Evolutionary conservation across 2,888 invertebrate species (phyloP).

Genomic region (Caenorhabditis wallacei): DNA sequence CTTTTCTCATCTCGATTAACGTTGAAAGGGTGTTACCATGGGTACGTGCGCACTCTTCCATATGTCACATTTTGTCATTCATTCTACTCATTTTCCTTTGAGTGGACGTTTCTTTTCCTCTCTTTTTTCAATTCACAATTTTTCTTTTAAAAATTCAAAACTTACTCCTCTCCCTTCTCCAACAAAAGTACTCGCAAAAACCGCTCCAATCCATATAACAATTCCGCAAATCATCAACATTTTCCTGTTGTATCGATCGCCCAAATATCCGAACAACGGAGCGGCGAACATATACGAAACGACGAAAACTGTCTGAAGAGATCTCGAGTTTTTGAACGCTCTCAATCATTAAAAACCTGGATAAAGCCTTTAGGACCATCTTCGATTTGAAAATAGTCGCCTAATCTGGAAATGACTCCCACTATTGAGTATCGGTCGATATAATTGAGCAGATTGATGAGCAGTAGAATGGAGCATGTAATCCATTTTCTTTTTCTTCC

Average conservation of each 20-base stretch:
- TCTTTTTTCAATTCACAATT: background rate
- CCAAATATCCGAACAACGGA: constrained; percentile 96
- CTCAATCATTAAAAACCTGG: constrained; percentile 81
- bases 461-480: constrained; percentile 62
- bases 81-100: constrained; percentile 1
- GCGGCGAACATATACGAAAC: constrained; percentile 97
- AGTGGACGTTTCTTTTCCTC: background rate
- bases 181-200: constrained; percentile 93
- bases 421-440: constrained; percentile 98
- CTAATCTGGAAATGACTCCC: constrained; percentile 86
- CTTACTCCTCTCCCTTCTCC: constrained; percentile 9
- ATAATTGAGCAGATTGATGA: constrained; percentile 97
- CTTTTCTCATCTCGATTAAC: too few relatives aligned
- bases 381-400: constrained; percentile 88
- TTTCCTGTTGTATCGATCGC: constrained; percentile 94
- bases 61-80: background rate
- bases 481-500: constrained; percentile 32
- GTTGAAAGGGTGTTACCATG: background rate
- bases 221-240: constrained; percentile 94
- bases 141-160: background rate
- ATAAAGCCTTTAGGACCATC: constrained; percentile 92
- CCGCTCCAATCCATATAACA: constrained; percentile 93
- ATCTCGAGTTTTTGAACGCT: background rate
- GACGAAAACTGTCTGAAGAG: constrained; percentile 91
- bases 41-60: background rate